Evolutionary conservation across 2,113 vertebrate genomes (phyloP).

Genomic region (Apodemus speciosus): DNA sequence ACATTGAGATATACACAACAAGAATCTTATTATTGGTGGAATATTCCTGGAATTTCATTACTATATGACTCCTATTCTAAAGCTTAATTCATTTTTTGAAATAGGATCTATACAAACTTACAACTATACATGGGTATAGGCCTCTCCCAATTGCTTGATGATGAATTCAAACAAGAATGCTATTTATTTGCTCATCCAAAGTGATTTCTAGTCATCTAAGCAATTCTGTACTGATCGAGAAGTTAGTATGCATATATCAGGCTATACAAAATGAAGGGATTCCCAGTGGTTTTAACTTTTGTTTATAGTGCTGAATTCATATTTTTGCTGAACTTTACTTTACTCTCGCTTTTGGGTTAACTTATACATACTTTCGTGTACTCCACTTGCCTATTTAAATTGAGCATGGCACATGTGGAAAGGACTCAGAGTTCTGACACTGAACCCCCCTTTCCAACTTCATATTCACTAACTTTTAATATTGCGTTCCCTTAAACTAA

Average conservation of each 20-base stretch:
- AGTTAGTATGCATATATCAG: neutral
- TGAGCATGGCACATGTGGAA: slow-evolving; percentile 4
- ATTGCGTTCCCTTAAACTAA: neutral
- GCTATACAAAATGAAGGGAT: neutral
- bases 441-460: neutral
- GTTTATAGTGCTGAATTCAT: neutral
- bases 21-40: neutral
- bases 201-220: neutral
- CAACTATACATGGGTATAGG: neutral
- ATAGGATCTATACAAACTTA: neutral
- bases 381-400: neutral
- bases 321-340: neutral
- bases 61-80: neutral
- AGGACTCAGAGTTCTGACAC: slow-evolving; percentile 25
- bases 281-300: neutral
- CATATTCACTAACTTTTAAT: slow-evolving; percentile 51
- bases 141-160: neutral
- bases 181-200: neutral
- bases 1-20: neutral
- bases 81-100: neutral
- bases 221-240: neutral
- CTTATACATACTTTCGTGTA: neutral
- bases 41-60: slow-evolving; percentile 5
- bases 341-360: slow-evolving; percentile 8
- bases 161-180: slow-evolving; percentile 24